Evolutionary conservation across 1,140 invertebrate species (phyloP).

Genomic region (Dendrolimus punctatus): DNA sequence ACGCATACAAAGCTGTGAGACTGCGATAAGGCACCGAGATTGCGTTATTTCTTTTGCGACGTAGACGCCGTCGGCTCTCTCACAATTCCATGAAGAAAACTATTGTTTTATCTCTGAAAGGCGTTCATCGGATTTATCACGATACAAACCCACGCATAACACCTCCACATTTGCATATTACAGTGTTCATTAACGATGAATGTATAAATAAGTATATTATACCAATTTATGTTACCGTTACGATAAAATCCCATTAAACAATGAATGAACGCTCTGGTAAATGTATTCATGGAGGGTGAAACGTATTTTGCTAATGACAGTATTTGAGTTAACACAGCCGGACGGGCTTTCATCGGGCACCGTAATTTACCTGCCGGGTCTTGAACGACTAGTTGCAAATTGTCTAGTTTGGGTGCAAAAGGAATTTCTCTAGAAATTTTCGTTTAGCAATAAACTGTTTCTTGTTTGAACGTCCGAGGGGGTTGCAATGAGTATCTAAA

Average conservation of each 20-base stretch:
- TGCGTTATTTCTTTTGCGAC: slow-evolving; percentile 27
- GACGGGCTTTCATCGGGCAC: slow-evolving; percentile 24
- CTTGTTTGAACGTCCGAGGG: slow-evolving; percentile 39
- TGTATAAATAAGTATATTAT: slow-evolving; percentile 24
- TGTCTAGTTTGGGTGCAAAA: slow-evolving; percentile 37
- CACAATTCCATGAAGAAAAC: slow-evolving; percentile 19
- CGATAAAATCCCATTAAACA: slow-evolving; percentile 21
- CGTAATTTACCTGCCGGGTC: slow-evolving; percentile 35
- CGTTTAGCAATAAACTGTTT: slow-evolving; percentile 44
- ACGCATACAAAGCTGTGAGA: slow-evolving; percentile 20
- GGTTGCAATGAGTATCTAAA: slow-evolving; percentile 23
- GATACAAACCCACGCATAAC: slow-evolving; percentile 15
- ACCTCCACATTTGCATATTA: slow-evolving; percentile 23
- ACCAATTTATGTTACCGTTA: slow-evolving; percentile 24
- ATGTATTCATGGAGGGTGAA: slow-evolving; percentile 22
- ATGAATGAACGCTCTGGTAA: slow-evolving; percentile 15
- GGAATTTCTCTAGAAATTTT: slow-evolving; percentile 39
- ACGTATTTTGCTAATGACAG: slow-evolving; percentile 38
- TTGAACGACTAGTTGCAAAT: slow-evolving; percentile 32
- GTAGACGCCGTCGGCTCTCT: slow-evolving; percentile 27
- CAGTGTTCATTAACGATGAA: slow-evolving; percentile 24
- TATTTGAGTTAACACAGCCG: slow-evolving; percentile 24
- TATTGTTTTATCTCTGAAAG: slow-evolving; percentile 29
- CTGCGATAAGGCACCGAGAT: slow-evolving; percentile 11
- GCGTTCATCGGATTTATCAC: slow-evolving; percentile 20